Percentiles rank a stretch among this genome's conserved stretches.
Conservation (phyloP, 1,140 invertebrate species). For the Lepidurus couesii region DNA sequence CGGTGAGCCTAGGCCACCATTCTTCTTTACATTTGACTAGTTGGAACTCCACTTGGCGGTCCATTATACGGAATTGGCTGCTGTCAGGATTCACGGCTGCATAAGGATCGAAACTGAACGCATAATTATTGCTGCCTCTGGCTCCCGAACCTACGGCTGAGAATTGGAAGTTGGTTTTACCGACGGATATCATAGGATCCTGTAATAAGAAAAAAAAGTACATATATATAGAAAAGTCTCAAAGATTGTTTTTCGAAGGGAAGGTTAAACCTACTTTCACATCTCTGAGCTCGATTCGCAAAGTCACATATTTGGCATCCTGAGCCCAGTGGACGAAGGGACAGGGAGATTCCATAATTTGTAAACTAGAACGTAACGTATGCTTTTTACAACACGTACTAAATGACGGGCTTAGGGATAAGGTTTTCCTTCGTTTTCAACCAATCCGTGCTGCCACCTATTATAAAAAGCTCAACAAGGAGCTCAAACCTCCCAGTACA, state of each 20-base stretch:
- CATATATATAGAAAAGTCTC: constrained; percentile 30
- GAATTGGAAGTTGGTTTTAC: constrained; percentile 32
- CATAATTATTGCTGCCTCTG: constrained; percentile 37
- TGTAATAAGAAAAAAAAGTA: constrained; percentile 42
- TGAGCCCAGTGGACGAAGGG: constrained; percentile 93
- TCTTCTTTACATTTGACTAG: constrained; percentile 61
- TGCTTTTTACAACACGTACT: no score
- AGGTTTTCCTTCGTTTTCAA: no score
- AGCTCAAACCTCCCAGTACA: no score
- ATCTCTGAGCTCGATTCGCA: constrained; percentile 80
- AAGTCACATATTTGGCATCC: constrained; percentile 63
- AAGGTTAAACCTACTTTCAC: constrained; percentile 62
- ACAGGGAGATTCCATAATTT: constrained; percentile 31
- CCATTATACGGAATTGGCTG: constrained; percentile 57
- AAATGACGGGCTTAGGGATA: no score
- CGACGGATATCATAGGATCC: constrained; percentile 39
- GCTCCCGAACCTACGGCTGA: constrained; percentile 32
- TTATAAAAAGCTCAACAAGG: no score
- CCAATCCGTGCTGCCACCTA: no score
- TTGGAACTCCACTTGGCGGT: constrained; percentile 68
- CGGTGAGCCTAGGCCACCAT: constrained; percentile 77
- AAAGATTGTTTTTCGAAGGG: constrained; percentile 37
- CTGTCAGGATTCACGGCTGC: constrained; percentile 42
- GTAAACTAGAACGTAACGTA: not conserved
- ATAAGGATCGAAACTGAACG: constrained; percentile 39